Percentiles rank a stretch among this genome's conserved stretches.
Evolutionary conservation across 1,140 invertebrate species (phyloP).

Genomic region (Gryon sp.): DNA sequence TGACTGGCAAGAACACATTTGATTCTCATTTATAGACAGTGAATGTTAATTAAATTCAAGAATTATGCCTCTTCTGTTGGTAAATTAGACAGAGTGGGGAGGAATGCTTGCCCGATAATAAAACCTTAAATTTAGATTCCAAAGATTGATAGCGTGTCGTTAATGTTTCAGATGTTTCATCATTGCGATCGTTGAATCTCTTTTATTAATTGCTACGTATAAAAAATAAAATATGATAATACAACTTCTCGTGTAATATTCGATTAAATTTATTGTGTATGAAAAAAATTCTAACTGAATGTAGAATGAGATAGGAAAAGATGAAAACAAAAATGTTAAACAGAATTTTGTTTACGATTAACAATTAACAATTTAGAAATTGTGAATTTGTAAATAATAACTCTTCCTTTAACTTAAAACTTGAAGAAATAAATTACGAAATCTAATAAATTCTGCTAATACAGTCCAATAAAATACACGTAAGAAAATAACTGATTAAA

Average conservation of each 20-base stretch:
- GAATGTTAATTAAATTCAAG: constrained; percentile 48
- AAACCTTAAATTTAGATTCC: constrained; percentile 25
- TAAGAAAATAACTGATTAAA: too few relatives aligned
- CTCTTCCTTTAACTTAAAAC: too few relatives aligned
- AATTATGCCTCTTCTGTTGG: constrained; percentile 15
- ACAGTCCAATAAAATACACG: too few relatives aligned
- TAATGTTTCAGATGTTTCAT: not conserved
- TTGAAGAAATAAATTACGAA: too few relatives aligned
- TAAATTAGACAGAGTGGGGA: not conserved
- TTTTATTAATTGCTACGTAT: constrained; percentile 1
- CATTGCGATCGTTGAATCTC: not conserved
- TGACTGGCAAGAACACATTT: constrained; percentile 45
- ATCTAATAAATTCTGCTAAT: too few relatives aligned
- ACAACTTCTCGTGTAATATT: not conserved
- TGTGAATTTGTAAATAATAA: too few relatives aligned
- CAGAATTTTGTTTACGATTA: too few relatives aligned
- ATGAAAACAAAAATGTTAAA: too few relatives aligned
- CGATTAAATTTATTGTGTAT: not conserved
- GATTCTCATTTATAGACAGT: constrained; percentile 25
- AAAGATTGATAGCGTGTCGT: constrained; percentile 14
- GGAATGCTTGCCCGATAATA: constrained; percentile 14
- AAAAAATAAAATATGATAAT: constrained; percentile 1
- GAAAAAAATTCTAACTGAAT: not conserved
- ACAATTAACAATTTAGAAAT: too few relatives aligned
- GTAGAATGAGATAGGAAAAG: too few relatives aligned